A percentile compares a stretch with the other conserved stretches of the same genome.
phyloP scores from a whole-genome alignment of 2,797 vertebrate genomes.

The Delichon dasypus region DNA sequence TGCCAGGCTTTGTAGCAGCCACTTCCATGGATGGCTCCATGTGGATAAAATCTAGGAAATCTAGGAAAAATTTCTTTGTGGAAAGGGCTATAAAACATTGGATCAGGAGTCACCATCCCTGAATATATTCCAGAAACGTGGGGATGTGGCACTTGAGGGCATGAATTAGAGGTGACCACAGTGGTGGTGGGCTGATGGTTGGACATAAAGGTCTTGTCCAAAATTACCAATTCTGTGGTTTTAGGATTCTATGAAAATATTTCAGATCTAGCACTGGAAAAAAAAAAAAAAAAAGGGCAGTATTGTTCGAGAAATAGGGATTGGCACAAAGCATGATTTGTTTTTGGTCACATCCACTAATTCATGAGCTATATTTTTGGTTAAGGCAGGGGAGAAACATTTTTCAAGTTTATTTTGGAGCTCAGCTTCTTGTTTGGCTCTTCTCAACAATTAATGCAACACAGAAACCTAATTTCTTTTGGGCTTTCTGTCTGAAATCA shows the following conservation, averaged over 20 bases:
- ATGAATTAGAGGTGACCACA: neutral
- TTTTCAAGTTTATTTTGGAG: neutral
- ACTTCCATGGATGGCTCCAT: neutral
- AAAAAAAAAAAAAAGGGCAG: neutral
- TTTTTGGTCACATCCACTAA: neutral
- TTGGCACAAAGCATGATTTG: neutral
- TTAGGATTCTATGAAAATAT: fast-evolving
- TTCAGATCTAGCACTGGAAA: neutral
- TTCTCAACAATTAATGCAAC: neutral
- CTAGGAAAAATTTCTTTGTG: fast-evolving
- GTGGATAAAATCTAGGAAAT: neutral
- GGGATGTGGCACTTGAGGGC: neutral
- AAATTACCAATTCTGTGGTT: neutral
- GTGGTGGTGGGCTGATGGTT: neutral
- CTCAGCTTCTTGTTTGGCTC: neutral
- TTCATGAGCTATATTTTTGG: neutral
- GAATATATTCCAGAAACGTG: neutral
- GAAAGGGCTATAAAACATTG: neutral
- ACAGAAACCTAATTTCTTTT: neutral
- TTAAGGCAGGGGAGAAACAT: neutral
- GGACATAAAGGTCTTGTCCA: neutral
- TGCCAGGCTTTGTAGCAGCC: no score
- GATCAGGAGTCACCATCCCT: neutral
- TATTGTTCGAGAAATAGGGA: neutral
- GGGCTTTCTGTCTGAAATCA: neutral